Percentiles rank a stretch among this genome's conserved stretches.
phyloP scores from a whole-genome alignment of 2,113 vertebrate genomes.

The Himantopus leucocephalus region DNA sequence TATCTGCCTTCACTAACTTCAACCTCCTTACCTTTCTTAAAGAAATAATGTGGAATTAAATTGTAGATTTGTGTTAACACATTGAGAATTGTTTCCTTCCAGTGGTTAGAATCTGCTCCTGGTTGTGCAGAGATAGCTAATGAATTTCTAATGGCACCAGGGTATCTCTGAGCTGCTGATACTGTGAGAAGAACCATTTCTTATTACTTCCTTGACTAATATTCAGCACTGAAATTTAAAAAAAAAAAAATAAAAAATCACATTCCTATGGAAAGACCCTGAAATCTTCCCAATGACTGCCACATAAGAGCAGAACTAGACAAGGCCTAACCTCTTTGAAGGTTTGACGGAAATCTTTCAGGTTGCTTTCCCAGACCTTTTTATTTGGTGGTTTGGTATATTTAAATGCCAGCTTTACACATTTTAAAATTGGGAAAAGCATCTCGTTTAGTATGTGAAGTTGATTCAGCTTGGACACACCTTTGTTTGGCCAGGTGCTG shows the following conservation, averaged over 20 bases:
- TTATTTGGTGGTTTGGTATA: neutral
- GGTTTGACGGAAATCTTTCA: neutral
- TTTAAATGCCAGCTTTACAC: conserved; percentile 13
- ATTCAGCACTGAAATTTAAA: neutral
- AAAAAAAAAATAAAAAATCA: too few species aligned
- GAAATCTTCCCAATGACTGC: neutral
- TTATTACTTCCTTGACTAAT: neutral
- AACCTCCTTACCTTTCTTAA: neutral
- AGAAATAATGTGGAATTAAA: neutral
- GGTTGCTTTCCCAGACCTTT: neutral
- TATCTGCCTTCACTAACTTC: neutral
- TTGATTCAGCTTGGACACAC: conserved; percentile 37
- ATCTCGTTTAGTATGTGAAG: conserved; percentile 34
- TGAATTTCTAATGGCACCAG: neutral
- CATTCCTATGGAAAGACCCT: neutral
- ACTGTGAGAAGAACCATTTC: neutral
- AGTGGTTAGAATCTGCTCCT: neutral
- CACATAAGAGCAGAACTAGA: neutral
- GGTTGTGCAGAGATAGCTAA: neutral
- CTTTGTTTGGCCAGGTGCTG: conserved; percentile 72
- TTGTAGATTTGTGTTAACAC: neutral
- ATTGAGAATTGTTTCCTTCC: neutral
- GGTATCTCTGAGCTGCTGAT: neutral
- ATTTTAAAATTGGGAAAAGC: conserved; percentile 36
- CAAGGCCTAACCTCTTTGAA: neutral